Conservation (phyloP, 2,888 invertebrate genomes). For the Bellardia bayeri region DNA sequence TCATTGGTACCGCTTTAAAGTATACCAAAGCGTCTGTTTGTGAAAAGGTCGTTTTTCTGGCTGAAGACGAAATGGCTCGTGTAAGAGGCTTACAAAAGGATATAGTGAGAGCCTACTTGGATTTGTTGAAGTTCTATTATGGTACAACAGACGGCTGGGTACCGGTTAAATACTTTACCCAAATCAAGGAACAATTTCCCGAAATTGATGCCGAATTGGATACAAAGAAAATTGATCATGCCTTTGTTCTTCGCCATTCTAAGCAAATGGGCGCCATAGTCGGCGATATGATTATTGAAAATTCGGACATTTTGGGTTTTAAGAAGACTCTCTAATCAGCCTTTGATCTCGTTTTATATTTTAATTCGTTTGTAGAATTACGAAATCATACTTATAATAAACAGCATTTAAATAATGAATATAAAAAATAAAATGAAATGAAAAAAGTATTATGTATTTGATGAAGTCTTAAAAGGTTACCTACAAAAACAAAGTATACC, state of each 20-base stretch:
- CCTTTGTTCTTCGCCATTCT: constrained; percentile 91
- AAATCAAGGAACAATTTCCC: constrained; percentile 87
- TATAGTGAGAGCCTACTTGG: constrained; percentile 86
- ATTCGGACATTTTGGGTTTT: constrained; percentile 72
- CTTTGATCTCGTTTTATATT: constrained; percentile 29
- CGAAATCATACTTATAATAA: neutral
- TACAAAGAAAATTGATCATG: constrained; percentile 88
- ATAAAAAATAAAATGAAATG: neutral
- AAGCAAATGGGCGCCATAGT: constrained; percentile 85
- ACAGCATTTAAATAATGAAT: constrained; percentile 5
- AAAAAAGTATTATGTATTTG: no score
- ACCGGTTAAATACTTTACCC: constrained; percentile 89
- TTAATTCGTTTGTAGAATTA: neutral
- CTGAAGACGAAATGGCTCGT: constrained; percentile 91
- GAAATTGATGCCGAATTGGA: constrained; percentile 87
- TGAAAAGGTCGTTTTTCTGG: constrained; percentile 89
- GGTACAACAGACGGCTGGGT: constrained; percentile 93
- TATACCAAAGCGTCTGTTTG: constrained; percentile 87
- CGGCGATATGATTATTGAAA: constrained; percentile 81
- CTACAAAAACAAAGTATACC: no score
- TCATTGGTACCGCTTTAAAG: constrained; percentile 85
- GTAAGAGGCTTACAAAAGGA: constrained; percentile 89
- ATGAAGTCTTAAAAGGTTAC: no score
- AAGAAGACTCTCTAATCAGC: constrained; percentile 53
- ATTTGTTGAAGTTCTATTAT: constrained; percentile 91